Evolutionary conservation across 2,888 invertebrate genomes (phyloP), one percentile per base, ranked within the genome.

Genomic region (Yponomeuta sedellus): DNA sequence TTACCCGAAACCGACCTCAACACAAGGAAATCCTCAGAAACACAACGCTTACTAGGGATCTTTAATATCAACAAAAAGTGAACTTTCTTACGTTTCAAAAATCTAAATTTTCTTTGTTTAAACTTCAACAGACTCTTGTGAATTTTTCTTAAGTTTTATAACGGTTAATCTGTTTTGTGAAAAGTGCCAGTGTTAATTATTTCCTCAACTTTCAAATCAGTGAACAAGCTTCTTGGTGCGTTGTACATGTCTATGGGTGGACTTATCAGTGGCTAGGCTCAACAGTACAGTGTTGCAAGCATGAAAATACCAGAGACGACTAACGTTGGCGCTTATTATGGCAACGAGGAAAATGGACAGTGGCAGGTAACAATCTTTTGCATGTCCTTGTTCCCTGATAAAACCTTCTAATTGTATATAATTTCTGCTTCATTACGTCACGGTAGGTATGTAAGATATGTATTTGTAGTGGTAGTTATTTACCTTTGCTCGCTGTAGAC

Each of bases 261-360:
- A 64, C 11, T 64, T 25, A 44, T 64, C 19, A 44, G 28, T 57
- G 56, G 59, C 20, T 65, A 12, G 61, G 64, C 39, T 58, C 39
- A 57, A 44, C 58, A 58, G 16, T 20, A 64, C 58, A 76, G 78
- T 80, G 73, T 74, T 71, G 69, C 77, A 78, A 88, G 73, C 69
- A 91, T 91, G 90, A 90, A 90, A 84, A 91, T 91, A 77, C 90
- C 90, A 12, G 90, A 91, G 79, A 85, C 85, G 0, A 75, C 88
- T 0, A 89, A 86, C 56, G 81, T 88, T 73, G 89, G 88, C 52
- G 86, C 88, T 72, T 91, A 91, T 66, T 90, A 90, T 72, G 88
- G 86, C 73, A 89, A 85, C 25, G 88, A 90, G 44, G 88, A 88
- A 22, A 88, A 84, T 70, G 86, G 86, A 67, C 90, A 90, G 80